phyloP scores from a whole-genome alignment of 2,888 invertebrate species.

The Linyphia triangularis region DNA sequence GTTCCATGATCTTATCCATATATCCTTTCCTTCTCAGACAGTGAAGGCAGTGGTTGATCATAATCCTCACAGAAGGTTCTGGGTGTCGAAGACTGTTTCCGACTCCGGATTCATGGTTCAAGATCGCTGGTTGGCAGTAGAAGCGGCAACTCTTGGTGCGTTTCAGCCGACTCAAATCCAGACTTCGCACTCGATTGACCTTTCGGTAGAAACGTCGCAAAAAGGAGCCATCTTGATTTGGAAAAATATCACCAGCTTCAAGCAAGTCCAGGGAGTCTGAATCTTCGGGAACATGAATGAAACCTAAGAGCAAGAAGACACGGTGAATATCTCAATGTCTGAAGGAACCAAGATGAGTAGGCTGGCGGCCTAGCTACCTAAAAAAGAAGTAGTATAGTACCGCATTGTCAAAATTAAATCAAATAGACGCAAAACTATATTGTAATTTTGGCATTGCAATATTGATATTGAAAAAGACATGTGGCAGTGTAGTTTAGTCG shows the following conservation, averaged over 20 bases:
- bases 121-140: conserved; percentile 54
- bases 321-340: neutral
- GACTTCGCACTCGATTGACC: conserved; percentile 14
- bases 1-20: conserved; percentile 36
- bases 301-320: conserved; percentile 11
- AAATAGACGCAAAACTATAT: too few relatives aligned
- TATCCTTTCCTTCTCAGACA: conserved; percentile 56
- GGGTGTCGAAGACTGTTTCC: neutral
- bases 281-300: conserved; percentile 32
- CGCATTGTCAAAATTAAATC: too few relatives aligned
- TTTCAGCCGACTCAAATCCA: conserved; percentile 30
- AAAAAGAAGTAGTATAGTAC: too few relatives aligned
- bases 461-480: too few relatives aligned
- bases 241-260: neutral
- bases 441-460: too few relatives aligned
- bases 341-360: neutral
- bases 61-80: neutral
- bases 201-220: conserved; percentile 8
- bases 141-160: conserved; percentile 40
- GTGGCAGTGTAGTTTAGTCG: too few relatives aligned
- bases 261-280: neutral
- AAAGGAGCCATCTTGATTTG: neutral
- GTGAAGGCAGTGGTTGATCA: conserved; percentile 55
- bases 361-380: too few relatives aligned
- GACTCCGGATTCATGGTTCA: neutral